Evolutionary conservation across 2,113 vertebrate genomes (phyloP).

Genomic region (Caracal caracal): DNA sequence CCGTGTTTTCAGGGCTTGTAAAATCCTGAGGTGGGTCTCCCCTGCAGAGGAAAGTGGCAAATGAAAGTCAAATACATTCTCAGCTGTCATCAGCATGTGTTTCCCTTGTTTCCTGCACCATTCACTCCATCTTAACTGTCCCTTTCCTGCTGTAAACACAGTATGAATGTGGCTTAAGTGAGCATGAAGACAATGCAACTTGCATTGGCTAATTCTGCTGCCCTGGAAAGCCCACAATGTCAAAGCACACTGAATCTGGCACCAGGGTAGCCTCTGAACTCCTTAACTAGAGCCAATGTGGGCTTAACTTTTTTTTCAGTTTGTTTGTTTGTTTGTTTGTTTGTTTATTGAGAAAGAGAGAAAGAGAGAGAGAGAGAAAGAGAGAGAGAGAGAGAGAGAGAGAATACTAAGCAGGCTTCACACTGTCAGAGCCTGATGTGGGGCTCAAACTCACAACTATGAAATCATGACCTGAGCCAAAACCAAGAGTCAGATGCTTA

Average conservation of each 20-base stretch:
- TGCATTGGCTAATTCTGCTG: not conserved
- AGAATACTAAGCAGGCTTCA: too few relatives aligned
- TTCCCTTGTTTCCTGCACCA: not conserved
- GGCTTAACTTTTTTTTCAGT: not conserved
- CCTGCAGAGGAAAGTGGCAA: not conserved
- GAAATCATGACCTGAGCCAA: too few relatives aligned
- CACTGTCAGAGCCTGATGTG: too few relatives aligned
- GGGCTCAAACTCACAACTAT: too few relatives aligned
- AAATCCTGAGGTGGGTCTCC: not conserved
- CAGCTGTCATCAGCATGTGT: accelerated
- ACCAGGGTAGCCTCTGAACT: not conserved
- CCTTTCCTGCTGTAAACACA: not conserved
- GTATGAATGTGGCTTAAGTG: not conserved
- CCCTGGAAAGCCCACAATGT: not conserved
- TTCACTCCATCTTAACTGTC: not conserved
- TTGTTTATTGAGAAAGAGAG: too few relatives aligned
- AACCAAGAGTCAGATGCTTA: too few relatives aligned
- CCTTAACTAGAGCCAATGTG: not conserved
- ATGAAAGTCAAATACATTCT: not conserved
- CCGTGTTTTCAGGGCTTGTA: not conserved
- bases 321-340: too few relatives aligned
- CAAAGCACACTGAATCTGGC: not conserved
- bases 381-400: too few relatives aligned
- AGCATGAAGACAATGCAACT: not conserved
- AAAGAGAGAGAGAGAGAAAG: too few relatives aligned